These are phyloP conservation scores for Augiades crinisus DNA, from an alignment of 2,888 invertebrate species.

Conservation along the genomic window DNA sequence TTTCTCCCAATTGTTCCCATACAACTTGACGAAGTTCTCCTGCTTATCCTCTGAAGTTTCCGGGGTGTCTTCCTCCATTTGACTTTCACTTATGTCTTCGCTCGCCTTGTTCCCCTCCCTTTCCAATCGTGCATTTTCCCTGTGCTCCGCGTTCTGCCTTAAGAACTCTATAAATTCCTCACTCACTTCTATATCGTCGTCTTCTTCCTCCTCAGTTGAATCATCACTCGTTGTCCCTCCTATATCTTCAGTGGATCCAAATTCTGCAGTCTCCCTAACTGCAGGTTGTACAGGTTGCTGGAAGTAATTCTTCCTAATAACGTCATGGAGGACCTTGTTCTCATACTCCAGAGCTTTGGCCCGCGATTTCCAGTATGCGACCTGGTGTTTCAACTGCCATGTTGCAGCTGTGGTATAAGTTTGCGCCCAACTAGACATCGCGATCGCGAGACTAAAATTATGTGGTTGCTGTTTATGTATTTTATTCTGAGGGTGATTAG, in stretches of 20 bases:
- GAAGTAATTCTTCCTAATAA: slow-evolving; percentile 58
- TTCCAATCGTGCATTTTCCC: slow-evolving; percentile 57
- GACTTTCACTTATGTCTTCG: slow-evolving; percentile 38
- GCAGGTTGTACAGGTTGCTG: neutral
- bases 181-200: slow-evolving; percentile 74
- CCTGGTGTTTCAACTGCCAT: slow-evolving; percentile 79
- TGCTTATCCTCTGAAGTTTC: slow-evolving; percentile 52
- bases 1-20: slow-evolving; percentile 84
- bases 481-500: slow-evolving; percentile 30
- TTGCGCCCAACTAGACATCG: slow-evolving; percentile 69
- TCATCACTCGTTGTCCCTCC: too few species aligned
- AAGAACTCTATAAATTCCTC: slow-evolving; percentile 84
- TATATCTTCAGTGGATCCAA: slow-evolving; percentile 29
- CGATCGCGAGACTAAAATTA: slow-evolving; percentile 36
- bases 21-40: slow-evolving; percentile 74
- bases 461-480: slow-evolving; percentile 31
- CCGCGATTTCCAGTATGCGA: slow-evolving; percentile 83
- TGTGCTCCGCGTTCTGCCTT: slow-evolving; percentile 80
- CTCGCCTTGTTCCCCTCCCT: slow-evolving; percentile 46
- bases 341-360: slow-evolving; percentile 81
- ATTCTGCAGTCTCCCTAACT: neutral
- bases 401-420: slow-evolving; percentile 60
- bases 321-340: slow-evolving; percentile 77
- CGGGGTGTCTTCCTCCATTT: slow-evolving; percentile 38
- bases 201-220: slow-evolving; percentile 43